Evolutionary conservation across 1,140 invertebrate genomes (phyloP).

Genomic region (Drosophila bocqueti): DNA sequence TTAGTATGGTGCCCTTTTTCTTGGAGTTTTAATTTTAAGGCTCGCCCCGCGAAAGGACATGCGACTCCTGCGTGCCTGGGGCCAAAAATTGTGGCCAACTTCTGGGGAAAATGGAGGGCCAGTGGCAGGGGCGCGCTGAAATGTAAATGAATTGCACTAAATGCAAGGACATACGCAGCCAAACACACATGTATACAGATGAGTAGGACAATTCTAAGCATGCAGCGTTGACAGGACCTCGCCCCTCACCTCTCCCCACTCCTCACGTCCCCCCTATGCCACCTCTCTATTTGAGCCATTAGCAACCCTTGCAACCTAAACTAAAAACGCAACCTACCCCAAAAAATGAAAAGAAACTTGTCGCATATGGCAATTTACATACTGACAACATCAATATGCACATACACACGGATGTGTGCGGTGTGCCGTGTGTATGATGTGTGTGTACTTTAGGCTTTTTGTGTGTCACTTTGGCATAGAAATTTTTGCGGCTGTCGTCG

Average conservation of each 20-base stretch:
- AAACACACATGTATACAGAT: slow-evolving; percentile 34
- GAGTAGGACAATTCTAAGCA: slow-evolving; percentile 56
- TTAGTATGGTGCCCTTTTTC: slow-evolving; percentile 8
- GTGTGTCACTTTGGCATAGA: slow-evolving; percentile 81
- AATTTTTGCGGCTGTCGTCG: slow-evolving; percentile 75
- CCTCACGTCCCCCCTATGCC: not conserved
- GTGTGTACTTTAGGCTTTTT: slow-evolving; percentile 58
- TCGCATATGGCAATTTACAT: slow-evolving; percentile 78
- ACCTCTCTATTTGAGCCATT: slow-evolving; percentile 28
- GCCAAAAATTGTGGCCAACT: slow-evolving; percentile 44
- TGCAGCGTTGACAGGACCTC: slow-evolving; percentile 60
- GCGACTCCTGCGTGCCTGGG: slow-evolving; percentile 54
- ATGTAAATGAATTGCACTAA: slow-evolving; percentile 83
- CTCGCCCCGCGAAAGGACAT: slow-evolving; percentile 66
- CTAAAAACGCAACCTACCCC: slow-evolving; percentile 72
- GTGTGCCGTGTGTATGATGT: not conserved
- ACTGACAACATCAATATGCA: slow-evolving; percentile 70
- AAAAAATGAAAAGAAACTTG: slow-evolving; percentile 66
- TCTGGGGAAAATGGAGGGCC: slow-evolving; percentile 6
- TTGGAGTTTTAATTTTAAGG: slow-evolving; percentile 51
- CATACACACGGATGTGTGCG: not conserved
- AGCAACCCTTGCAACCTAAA: slow-evolving; percentile 66
- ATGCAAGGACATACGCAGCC: slow-evolving; percentile 79
- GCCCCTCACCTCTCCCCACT: not conserved
- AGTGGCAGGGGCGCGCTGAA: slow-evolving; percentile 59